A percentile compares a stretch with the other conserved stretches of the same genome.
phyloP scores from a whole-genome alignment of 2,888 invertebrate species.

The Lycia hirtaria region DNA sequence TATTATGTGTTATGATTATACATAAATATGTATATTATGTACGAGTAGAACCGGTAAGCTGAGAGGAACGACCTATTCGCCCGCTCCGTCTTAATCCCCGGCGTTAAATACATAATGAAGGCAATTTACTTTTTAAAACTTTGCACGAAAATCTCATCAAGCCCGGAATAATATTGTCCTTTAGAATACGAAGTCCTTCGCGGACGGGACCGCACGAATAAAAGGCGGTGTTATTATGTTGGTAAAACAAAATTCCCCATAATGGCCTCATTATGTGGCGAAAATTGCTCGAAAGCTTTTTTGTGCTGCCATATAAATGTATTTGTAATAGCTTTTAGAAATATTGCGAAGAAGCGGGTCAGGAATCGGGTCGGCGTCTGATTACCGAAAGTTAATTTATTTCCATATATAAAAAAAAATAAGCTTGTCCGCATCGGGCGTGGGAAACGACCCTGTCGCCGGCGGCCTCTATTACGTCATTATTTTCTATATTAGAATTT shows the following conservation, averaged over 20 bases:
- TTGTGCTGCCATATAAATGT: constrained; percentile 84
- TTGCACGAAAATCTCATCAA: constrained; percentile 84
- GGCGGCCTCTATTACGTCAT: constrained; percentile 84
- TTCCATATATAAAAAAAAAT: constrained; percentile 75
- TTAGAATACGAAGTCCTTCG: constrained; percentile 78
- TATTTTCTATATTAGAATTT: constrained; percentile 84
- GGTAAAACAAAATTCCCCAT: constrained; percentile 85
- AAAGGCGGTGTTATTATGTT: constrained; percentile 84
- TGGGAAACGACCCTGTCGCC: constrained; percentile 84
- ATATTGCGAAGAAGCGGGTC: constrained; percentile 83
- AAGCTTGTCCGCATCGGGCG: constrained; percentile 78
- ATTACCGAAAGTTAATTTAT: constrained; percentile 85
- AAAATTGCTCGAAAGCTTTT: constrained; percentile 84
- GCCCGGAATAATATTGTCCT: constrained; percentile 81
- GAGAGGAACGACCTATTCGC: constrained; percentile 65
- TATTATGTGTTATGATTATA: neutral
- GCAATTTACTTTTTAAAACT: constrained; percentile 80
- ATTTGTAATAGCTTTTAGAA: constrained; percentile 86
- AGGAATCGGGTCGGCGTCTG: constrained; percentile 77
- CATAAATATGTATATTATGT: no score
- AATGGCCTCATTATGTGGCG: constrained; percentile 86
- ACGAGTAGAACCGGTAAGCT: constrained; percentile 22
- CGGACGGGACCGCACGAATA: constrained; percentile 76
- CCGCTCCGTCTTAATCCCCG: constrained; percentile 74
- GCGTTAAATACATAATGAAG: constrained; percentile 78